These are phyloP conservation scores for Arvicanthis niloticus DNA, from an alignment of 2,113 vertebrate species.

Conservation along the genomic window DNA sequence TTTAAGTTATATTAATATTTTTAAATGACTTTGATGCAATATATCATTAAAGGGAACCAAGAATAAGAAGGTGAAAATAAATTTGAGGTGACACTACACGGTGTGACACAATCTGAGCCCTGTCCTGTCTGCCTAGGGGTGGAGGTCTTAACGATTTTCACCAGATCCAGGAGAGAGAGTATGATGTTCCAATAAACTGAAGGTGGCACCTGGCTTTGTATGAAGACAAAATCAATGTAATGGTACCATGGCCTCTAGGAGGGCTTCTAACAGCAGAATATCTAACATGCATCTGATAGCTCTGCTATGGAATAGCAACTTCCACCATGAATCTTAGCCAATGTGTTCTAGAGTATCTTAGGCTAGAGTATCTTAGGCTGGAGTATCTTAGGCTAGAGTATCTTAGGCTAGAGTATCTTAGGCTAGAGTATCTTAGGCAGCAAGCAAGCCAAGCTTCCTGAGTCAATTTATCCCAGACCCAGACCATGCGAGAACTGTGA, in stretches of 20 bases:
- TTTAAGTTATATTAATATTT: constrained; percentile 12
- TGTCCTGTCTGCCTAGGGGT: neutral
- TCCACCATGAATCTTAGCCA: neutral
- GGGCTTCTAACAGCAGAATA: neutral
- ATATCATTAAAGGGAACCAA: neutral
- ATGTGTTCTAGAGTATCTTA: neutral
- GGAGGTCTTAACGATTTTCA: neutral
- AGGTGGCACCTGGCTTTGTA: too few species aligned
- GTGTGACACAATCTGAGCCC: neutral
- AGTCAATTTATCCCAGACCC: neutral
- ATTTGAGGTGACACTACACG: neutral
- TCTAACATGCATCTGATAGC: neutral
- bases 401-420: too few species aligned
- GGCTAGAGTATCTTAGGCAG: neutral
- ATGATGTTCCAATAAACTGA: neutral
- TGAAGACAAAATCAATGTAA: neutral
- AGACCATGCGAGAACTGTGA: neutral
- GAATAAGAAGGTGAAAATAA: constrained; percentile 13
- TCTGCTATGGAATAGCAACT: neutral
- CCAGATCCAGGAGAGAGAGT: neutral
- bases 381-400: too few species aligned
- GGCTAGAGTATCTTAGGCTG: too few species aligned
- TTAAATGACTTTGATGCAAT: constrained; percentile 5
- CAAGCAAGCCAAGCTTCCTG: neutral
- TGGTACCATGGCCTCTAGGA: neutral